These are phyloP conservation scores for Lasioglossum calceatum DNA, from an alignment of 2,888 invertebrate genomes.

Conservation along the genomic window DNA sequence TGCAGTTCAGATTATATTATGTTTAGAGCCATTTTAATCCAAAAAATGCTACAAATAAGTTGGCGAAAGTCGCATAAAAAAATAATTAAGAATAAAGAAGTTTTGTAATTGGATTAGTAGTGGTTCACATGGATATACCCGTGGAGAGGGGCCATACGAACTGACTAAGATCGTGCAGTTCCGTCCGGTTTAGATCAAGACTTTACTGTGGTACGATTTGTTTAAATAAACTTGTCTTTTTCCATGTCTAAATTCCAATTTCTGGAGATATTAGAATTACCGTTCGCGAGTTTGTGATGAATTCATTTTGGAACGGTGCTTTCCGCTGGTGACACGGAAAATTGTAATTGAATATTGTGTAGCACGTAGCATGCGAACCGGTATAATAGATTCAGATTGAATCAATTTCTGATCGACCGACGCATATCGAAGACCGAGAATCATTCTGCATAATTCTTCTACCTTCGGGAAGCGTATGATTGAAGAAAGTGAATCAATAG, in stretches of 20 bases:
- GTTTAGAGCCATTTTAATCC: too few relatives aligned
- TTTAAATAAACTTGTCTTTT: not conserved
- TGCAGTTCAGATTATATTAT: too few relatives aligned
- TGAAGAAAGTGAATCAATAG: conserved; percentile 17
- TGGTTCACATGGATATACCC: too few relatives aligned
- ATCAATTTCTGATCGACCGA: conserved; percentile 14
- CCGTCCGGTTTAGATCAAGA: too few relatives aligned
- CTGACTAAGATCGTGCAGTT: too few relatives aligned
- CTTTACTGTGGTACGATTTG: not conserved
- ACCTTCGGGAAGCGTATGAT: conserved; percentile 8
- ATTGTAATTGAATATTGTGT: not conserved
- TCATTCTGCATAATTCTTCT: conserved; percentile 47
- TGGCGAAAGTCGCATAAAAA: too few relatives aligned
- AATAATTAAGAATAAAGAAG: too few relatives aligned
- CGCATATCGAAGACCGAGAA: conserved; percentile 31
- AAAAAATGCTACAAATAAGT: too few relatives aligned
- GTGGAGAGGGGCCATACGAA: too few relatives aligned
- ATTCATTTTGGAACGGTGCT: not conserved
- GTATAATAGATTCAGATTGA: not conserved
- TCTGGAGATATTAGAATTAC: not conserved
- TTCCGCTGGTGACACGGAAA: not conserved
- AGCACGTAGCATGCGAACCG: not conserved
- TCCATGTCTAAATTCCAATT: not conserved
- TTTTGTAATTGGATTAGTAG: too few relatives aligned
- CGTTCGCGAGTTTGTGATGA: not conserved